A percentile compares a stretch with the other conserved stretches of the same genome.
Conservation (phyloP, 2,888 invertebrate species). For the Cyrtodaria siliqua region DNA sequence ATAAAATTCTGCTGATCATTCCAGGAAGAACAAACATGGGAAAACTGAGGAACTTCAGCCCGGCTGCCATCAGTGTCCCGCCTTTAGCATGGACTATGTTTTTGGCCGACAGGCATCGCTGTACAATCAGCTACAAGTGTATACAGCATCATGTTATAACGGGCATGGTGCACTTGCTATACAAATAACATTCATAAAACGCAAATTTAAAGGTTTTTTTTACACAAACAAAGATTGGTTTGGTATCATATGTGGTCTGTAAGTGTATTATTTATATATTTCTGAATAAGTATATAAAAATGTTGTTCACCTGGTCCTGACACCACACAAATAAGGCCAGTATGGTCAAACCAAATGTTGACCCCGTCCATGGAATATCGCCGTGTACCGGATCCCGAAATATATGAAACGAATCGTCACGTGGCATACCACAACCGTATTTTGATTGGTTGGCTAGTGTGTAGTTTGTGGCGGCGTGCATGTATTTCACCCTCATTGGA, state of each 20-base stretch:
- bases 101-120: slow-evolving; percentile 87
- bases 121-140: slow-evolving; percentile 87
- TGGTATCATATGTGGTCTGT: no score
- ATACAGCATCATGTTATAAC: no score
- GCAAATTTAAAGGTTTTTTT: no score
- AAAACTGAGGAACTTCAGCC: slow-evolving; percentile 86
- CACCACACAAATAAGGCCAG: slow-evolving; percentile 84
- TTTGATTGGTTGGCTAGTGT: slow-evolving; percentile 71
- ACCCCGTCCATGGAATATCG: slow-evolving; percentile 83
- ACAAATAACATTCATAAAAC: no score
- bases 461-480: slow-evolving; percentile 84
- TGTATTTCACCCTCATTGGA: slow-evolving; percentile 84
- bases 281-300: no score
- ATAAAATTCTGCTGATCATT: slow-evolving; percentile 87
- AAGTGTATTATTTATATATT: no score
- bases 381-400: slow-evolving; percentile 76
- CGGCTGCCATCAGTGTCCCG: slow-evolving; percentile 87
- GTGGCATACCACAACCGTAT: slow-evolving; percentile 79
- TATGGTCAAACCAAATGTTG: slow-evolving; percentile 81
- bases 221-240: no score
- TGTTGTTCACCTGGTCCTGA: slow-evolving; percentile 84
- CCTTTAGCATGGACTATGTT: slow-evolving; percentile 87
- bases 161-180: no score
- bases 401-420: slow-evolving; percentile 78
- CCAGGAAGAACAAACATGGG: slow-evolving; percentile 87